Percentiles rank a stretch among this genome's conserved stretches.
phyloP scores from a whole-genome alignment of 2,797 vertebrate species.

The Pteropus rufus region DNA sequence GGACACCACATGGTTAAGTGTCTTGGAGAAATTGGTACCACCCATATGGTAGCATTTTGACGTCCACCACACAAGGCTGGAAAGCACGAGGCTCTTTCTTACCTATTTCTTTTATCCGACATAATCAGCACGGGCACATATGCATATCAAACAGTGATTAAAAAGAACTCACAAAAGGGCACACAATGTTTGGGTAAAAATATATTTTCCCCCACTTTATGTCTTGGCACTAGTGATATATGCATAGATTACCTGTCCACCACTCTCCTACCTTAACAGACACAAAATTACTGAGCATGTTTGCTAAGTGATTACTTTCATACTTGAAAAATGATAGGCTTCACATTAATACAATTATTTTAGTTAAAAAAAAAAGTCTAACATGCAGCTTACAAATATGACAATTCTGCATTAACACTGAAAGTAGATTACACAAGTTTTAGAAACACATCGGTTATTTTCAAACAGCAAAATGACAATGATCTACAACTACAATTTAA shows the following conservation, averaged over 20 bases:
- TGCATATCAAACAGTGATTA: conserved; percentile 7
- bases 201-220: conserved; percentile 78
- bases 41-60: neutral
- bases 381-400: conserved; percentile 79
- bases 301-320: conserved; percentile 70
- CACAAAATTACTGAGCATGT: conserved; percentile 54
- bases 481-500: conserved; percentile 84
- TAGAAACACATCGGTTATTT: conserved; percentile 81
- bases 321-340: conserved; percentile 75
- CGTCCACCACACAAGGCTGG: neutral
- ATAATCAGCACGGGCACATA: neutral
- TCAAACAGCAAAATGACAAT: conserved; percentile 81
- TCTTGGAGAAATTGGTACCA: neutral
- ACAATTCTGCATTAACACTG: conserved; percentile 81
- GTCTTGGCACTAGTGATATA: conserved; percentile 73
- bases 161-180: conserved; percentile 60
- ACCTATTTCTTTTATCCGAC: neutral
- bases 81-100: neutral
- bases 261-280: conserved; percentile 54
- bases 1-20: neutral
- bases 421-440: conserved; percentile 79
- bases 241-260: conserved; percentile 64
- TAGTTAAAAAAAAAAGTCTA: conserved; percentile 78
- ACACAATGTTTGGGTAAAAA: conserved; percentile 81
- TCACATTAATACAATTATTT: conserved; percentile 74